A percentile compares a stretch with the other conserved stretches of the same genome.
phyloP scores from a whole-genome alignment of 1,140 invertebrate species.

The Lethrus apterus region DNA sequence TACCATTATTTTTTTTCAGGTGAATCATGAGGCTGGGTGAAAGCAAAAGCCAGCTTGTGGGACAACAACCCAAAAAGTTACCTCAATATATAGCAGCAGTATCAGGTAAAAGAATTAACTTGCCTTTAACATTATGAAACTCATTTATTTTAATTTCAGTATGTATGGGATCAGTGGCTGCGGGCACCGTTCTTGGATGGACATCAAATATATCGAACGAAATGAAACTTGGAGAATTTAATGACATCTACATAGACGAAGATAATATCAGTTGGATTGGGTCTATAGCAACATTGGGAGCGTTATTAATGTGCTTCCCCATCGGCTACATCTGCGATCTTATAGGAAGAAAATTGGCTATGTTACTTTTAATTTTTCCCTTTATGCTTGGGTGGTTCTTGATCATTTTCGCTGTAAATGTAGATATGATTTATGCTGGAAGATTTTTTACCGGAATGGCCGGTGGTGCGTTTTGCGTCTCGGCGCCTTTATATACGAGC shows the following conservation, averaged over 20 bases:
- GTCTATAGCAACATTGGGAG: constrained; percentile 53
- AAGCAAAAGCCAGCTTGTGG: not conserved
- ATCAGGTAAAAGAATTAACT: constrained; percentile 11
- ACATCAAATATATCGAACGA: constrained; percentile 48
- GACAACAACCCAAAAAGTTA: constrained; percentile 1
- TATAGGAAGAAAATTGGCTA: constrained; percentile 60
- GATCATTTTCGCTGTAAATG: constrained; percentile 53
- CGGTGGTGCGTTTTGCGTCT: constrained; percentile 54
- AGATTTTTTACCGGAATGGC: constrained; percentile 61
- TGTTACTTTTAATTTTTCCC: constrained; percentile 56
- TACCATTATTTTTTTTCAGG: too few relatives aligned
- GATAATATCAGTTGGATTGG: constrained; percentile 37
- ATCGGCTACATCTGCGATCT: constrained; percentile 53
- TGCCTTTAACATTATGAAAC: not conserved
- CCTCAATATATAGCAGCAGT: constrained; percentile 14
- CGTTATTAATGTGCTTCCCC: constrained; percentile 53
- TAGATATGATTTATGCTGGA: constrained; percentile 55
- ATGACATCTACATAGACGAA: constrained; percentile 27
- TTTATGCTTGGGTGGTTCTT: constrained; percentile 61
- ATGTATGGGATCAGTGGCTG: constrained; percentile 51
- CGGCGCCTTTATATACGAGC: constrained; percentile 63
- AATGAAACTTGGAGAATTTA: constrained; percentile 32
- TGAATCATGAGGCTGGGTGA: not conserved
- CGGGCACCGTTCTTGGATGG: constrained; percentile 60
- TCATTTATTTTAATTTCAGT: constrained; percentile 35